Evolutionary conservation across 2,797 vertebrate genomes (phyloP), one percentile per base, ranked within the genome.

Genomic region (Sarcoramphus papa): DNA sequence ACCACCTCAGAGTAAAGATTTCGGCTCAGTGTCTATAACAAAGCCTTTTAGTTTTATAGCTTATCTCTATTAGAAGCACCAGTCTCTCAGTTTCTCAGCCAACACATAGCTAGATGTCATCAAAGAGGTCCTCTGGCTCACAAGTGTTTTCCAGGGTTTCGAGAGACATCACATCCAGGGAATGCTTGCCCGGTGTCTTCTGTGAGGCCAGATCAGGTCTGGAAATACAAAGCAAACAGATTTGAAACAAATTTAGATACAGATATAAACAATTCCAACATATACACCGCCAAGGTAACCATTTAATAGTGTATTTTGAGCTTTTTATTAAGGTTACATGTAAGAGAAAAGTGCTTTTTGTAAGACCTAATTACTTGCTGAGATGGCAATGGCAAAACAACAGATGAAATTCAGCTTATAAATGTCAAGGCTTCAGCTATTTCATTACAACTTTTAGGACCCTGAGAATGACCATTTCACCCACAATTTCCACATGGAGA

Each of bases 71-170:
- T 14, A 75, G 82, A 50, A 95, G 90, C 10, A 9, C 14, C 91
- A 53, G 50, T 7, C 64, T 85, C 68, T 59, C 40, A 16, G 33
- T 67, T 88, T 67, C 76, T 64, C 77, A 70, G 59, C 21, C 77
- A 90, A 43, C 68, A 48, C 4, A 17, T 1, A 79, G 54, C 98
- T 98, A 99, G 48, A 99, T 98, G 97, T 99, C 98, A 41, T 98
- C 97, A 80, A 99, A 99, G 92, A 99, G 98, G 85, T 99, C 98
- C 88, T 99, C 99, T 1, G 97, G 97, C 85, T 98, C 97, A 51
- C 97, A 97, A 96, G 92, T 97, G 68, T 97, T 98, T 69, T 95
- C 97, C 35, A 97, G 96, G 56, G 97, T 98, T 85, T 98, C 97
- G 7, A 98, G 96, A 73, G 97, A 95, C 93, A 97, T 89, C 75